phyloP scores from a whole-genome alignment of 2,113 vertebrate species.

The Sapayoa aenigma region DNA sequence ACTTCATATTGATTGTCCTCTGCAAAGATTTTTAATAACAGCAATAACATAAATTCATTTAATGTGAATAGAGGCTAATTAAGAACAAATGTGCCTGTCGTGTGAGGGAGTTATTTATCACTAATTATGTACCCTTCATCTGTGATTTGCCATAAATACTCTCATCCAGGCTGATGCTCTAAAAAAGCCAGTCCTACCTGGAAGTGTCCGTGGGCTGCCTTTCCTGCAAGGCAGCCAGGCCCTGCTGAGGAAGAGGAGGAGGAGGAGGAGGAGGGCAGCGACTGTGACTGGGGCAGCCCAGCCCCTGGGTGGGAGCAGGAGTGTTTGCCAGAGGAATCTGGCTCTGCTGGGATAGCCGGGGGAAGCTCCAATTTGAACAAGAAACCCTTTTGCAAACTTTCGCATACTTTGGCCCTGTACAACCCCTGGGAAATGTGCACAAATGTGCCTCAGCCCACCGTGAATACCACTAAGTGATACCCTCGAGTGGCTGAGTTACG shows the following conservation, averaged over 20 bases:
- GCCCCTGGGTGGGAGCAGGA: neutral
- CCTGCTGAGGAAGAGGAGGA: neutral
- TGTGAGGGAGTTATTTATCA: slow-evolving; percentile 10
- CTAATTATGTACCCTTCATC: neutral
- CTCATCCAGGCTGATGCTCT: neutral
- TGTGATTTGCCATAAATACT: neutral
- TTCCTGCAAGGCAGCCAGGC: neutral
- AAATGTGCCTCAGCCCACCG: neutral
- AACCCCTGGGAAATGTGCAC: neutral
- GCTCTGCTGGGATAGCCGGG: neutral
- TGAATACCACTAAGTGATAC: neutral
- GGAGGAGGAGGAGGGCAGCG: neutral
- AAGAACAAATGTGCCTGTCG: slow-evolving; percentile 7
- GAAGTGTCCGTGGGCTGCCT: neutral
- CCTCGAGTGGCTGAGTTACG: neutral
- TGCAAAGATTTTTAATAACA: slow-evolving; percentile 47
- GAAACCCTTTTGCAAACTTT: neutral
- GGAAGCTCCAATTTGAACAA: neutral
- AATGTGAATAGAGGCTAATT: slow-evolving; percentile 31
- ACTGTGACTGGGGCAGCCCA: neutral
- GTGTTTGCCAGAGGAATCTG: neutral
- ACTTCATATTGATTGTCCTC: slow-evolving; percentile 14
- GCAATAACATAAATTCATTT: neutral
- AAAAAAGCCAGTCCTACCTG: neutral
- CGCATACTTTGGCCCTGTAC: neutral